A percentile compares a stretch with the other conserved stretches of the same genome.
phyloP scores from a whole-genome alignment of 2,113 vertebrate species.

The Rhea pennata region DNA sequence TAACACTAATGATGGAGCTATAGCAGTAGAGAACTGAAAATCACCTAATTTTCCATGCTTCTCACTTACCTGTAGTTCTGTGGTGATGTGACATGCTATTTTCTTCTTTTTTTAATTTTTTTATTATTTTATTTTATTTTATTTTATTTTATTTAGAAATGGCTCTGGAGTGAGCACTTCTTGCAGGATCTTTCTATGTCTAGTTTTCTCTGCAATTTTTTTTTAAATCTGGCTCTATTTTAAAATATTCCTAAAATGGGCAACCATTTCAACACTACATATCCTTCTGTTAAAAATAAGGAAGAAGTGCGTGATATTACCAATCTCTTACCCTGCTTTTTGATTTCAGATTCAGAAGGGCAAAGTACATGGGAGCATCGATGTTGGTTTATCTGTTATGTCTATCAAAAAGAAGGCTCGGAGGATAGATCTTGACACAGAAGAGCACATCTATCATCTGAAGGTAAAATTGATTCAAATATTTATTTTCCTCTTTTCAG shows the following conservation, averaged over 20 bases:
- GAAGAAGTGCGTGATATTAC: background rate
- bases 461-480: slow-evolving; percentile 81
- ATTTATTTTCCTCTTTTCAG: background rate
- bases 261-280: background rate
- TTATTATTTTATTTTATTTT: too few relatives aligned
- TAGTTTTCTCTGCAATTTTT: background rate
- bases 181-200: background rate
- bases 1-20: background rate
- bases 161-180: background rate
- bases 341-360: slow-evolving; percentile 93
- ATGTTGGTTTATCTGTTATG: slow-evolving; percentile 98
- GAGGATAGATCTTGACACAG: slow-evolving; percentile 97
- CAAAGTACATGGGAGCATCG: slow-evolving; percentile 97
- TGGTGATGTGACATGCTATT: background rate
- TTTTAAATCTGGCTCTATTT: background rate
- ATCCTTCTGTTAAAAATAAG: background rate
- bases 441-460: slow-evolving; percentile 98
- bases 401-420: slow-evolving; percentile 97
- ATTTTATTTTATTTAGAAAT: background rate
- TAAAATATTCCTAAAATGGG: background rate
- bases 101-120: too few relatives aligned
- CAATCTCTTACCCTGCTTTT: background rate
- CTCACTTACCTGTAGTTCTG: background rate
- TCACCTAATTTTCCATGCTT: background rate
- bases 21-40: background rate